Base-by-base conservation (phyloP, 2,888 invertebrate genomes). In the Eupithecia abbreviata region DNA sequence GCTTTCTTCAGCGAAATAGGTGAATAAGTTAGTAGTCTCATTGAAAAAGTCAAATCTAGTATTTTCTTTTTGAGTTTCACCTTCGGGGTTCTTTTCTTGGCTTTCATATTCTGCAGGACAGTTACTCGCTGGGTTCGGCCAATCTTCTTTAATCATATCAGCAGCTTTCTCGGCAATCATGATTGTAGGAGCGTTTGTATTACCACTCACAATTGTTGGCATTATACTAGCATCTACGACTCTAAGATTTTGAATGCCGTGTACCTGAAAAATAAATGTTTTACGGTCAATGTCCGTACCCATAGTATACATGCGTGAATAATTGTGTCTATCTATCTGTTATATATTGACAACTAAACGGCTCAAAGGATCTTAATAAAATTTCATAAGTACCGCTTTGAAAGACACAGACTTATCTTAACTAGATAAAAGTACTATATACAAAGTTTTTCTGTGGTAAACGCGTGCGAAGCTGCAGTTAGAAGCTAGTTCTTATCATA, bases 81-180 rank as follows among this genome's bases (percentile, higher is more conserved):
- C 79, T 76, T 87, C 85, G 1, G 85, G 77, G 51, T 82, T 84
- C 74, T 87, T 87, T 0, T 79, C 65, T 18, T 83, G 77, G 67
- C 84, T 83, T 7, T 76, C 76, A 41, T 82, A 81, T 73, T 83
- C 80, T 3, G 80, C 67, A 4, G 84, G 82, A 66, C 89, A 90
- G 0, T 79, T 80, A 7, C 81, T 75, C 51, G 83, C 79, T 71
- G 86, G 84, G n/a, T 86, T 82, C 51, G 73, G 71, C 96, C 97
- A 97, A 81, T 97, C 97, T 87, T 97, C 95, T 87, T 97, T 97
- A 82, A 98, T 97, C 96, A 98, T 96, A 85, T 98, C 98, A 0
- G 97, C 95, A 1, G 96, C 97, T 85, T 97, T 98, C 86, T 98
- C 98, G 0, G 97, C 98, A 67, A 98, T 97, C 98, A 98, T 98